Evolutionary conservation across 2,113 vertebrate genomes (phyloP).

Genomic region (Rhodinocichla rosea): DNA sequence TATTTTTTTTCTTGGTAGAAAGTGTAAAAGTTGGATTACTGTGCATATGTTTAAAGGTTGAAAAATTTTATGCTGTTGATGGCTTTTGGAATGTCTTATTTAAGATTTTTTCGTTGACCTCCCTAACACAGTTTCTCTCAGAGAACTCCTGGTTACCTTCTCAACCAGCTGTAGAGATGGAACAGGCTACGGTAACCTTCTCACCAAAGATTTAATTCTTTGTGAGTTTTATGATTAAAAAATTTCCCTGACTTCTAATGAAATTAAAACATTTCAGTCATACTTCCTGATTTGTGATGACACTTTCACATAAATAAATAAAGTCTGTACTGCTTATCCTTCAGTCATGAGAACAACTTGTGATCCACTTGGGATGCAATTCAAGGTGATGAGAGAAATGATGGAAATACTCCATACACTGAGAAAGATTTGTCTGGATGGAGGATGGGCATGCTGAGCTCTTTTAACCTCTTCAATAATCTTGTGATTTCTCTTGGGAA

Average conservation of each 20-base stretch:
- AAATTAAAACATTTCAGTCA: conserved; percentile 48
- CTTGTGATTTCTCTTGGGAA: conserved; percentile 1
- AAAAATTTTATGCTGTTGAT: neutral
- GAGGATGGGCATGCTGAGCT: neutral
- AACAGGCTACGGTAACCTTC: conserved; percentile 34
- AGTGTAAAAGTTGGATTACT: neutral
- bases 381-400: conserved; percentile 30
- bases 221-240: conserved; percentile 56
- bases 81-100: neutral
- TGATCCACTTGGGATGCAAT: conserved; percentile 28
- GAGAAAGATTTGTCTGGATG: neutral
- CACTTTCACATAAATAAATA: conserved; percentile 7
- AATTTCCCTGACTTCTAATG: conserved; percentile 49
- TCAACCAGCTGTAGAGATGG: neutral
- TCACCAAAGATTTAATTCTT: conserved; percentile 44
- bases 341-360: neutral
- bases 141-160: neutral
- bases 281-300: conserved; percentile 24
- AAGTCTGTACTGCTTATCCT: neutral
- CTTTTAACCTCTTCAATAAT: conserved; percentile 25
- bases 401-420: neutral
- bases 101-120: neutral
- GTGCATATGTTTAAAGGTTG: neutral
- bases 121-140: neutral
- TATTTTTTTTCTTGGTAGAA: neutral